Evolutionary conservation across 2,113 vertebrate genomes (phyloP), one percentile per base, ranked within the genome.

Genomic region (Psammodynastes pulverulentus): DNA sequence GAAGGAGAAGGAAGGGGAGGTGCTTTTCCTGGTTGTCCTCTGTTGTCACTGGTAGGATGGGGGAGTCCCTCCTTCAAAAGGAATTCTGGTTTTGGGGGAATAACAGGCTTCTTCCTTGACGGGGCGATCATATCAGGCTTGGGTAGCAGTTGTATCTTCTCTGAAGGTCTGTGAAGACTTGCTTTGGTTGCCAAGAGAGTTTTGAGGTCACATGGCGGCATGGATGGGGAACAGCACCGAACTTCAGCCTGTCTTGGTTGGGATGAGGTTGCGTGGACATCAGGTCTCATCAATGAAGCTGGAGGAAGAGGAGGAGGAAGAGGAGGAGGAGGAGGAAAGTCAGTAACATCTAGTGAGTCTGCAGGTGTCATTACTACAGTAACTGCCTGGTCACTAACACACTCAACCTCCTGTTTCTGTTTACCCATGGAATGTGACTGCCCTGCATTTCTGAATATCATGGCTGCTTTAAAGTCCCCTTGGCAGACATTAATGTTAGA

Each of bases 401-500:
- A 92, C 56, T 93, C 93, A 93, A 87, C 29, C 85, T 97, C 95
- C 87, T 90, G 95, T 93, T 95, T 96, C 95, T 97, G 96, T 84
- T 96, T 96, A 93, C 94, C 95, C 91, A 95, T 92, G 94, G 96
- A 94, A 95, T 95, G 89, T 89, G 97, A 94, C 96, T 97, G 98
- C 92, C 97, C 96, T 92, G 97, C 96, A 88, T 98, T 98, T 95
- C 97, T 98, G 97, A 98, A 98, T 95, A 98, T 98, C 98, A 99
- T 98, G 96, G 98, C 93, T 0, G 97, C 96, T 94, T 99, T 98
- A 95, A 98, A 98, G 53, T 98, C 98, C 92, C 98, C 95, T 93
- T 96, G 97, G 97, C 98, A 96, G 95, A 98, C 98, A 97, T 98
- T 98, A 96, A 98, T 95, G 89, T 98, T 98, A 88, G 98, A 98